phyloP scores from a whole-genome alignment of 92 coral and sea anemone species.

The Phenganax subtilis region DNA sequence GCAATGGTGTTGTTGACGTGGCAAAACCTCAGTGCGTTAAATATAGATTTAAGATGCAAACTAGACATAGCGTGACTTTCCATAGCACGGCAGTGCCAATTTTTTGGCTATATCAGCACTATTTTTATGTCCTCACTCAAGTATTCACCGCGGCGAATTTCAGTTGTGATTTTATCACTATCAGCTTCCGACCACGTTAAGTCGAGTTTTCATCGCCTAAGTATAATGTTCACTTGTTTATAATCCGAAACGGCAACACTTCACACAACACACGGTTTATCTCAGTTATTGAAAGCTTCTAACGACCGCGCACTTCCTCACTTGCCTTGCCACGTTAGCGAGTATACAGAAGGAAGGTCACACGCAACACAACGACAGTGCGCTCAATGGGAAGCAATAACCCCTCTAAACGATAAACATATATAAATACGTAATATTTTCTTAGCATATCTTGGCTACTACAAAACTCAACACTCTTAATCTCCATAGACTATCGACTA shows the following conservation, averaged over 20 bases:
- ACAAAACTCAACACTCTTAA: neutral
- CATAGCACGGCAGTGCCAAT: constrained; percentile 4
- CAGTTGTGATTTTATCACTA: constrained; percentile 24
- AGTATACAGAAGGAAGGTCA: constrained; percentile 15
- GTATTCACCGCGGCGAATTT: constrained; percentile 15
- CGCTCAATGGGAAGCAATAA: neutral
- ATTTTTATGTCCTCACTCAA: constrained; percentile 20
- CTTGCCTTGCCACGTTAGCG: constrained; percentile 12
- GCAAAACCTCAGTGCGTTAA: neutral
- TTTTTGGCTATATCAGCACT: constrained; percentile 4
- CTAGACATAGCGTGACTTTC: constrained; percentile 19
- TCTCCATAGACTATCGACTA: constrained; percentile 1
- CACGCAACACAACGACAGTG: neutral
- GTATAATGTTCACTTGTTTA: constrained; percentile 31
- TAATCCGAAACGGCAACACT: constrained; percentile 39
- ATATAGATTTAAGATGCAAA: neutral
- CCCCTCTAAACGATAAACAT: neutral
- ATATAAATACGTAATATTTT: constrained; percentile 5
- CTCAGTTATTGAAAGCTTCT: constrained; percentile 39
- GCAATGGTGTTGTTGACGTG: neutral
- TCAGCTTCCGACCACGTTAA: constrained; percentile 31
- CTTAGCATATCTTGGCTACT: neutral
- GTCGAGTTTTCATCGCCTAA: constrained; percentile 39
- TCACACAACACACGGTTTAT: constrained; percentile 36
- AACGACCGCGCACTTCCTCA: constrained; percentile 24